phyloP scores from a whole-genome alignment of 2,888 invertebrate genomes.

The Dryococelus australis region DNA sequence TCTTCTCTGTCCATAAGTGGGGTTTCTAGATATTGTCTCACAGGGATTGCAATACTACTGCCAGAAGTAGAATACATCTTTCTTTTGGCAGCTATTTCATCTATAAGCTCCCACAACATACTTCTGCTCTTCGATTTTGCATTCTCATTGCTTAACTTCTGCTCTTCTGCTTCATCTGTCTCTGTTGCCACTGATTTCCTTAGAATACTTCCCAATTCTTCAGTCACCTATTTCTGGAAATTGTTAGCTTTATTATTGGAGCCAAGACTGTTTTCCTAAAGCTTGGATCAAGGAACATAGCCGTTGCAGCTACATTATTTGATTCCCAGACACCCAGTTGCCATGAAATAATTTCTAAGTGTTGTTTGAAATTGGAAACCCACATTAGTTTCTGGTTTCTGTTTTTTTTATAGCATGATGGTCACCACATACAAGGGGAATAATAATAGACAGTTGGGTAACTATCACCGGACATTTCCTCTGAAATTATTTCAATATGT shows the following conservation, averaged over 20 bases:
- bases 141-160: neutral
- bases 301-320: neutral
- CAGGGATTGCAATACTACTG: neutral
- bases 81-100: neutral
- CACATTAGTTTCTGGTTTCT: neutral
- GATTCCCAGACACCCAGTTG: no score
- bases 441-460: neutral
- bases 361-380: neutral
- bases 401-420: no score
- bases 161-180: neutral
- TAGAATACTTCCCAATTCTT: neutral
- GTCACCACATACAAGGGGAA: no score
- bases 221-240: neutral
- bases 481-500: neutral
- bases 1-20: neutral
- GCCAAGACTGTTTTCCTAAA: neutral
- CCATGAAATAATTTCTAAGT: neutral
- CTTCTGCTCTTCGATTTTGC: neutral
- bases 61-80: neutral
- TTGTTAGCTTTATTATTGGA: neutral
- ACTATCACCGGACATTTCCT: neutral
- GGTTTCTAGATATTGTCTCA: neutral
- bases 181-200: neutral
- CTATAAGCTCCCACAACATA: neutral
- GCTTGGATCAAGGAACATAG: neutral